Base-by-base conservation (phyloP, 2,797 vertebrate species). In the Taenioides sp. region DNA sequence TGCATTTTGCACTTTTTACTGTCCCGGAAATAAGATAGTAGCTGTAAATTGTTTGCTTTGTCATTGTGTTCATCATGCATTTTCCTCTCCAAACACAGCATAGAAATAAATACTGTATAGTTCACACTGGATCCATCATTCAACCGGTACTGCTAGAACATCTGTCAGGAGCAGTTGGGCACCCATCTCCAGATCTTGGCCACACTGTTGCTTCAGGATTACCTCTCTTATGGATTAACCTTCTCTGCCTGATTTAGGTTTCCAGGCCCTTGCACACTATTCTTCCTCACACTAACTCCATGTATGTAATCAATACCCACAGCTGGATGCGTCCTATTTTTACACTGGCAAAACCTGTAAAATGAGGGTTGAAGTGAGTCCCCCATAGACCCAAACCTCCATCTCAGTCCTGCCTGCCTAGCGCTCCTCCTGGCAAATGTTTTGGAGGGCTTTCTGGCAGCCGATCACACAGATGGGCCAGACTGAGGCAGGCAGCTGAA, bases 401-500 rank as follows among this genome's bases (percentile, higher is more conserved):
- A 88, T 83, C 84, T 71, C 69, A 72, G 28, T 67, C 77, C 75
- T 86, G 84, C 78, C 80, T 71, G 75, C 84, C 71, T 79, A n/a
- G 2, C 57, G 78, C 74, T 84, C 78, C 86, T 90, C 82, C 84
- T 85, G 81, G 90, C 89, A 88, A 89, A 90, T 76, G 78, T 84
- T 91, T 89, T 91, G 85, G 89, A 92, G 82, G 79, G 85, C 87
- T 90, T 91, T 92, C 91, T 95, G 94, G 93, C 93, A 92, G 83
- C 81, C 71, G 88, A 92, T 94, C 92, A 94, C 91, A 94, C 92
- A 94, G 92, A 93, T 92, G 91, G 91, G 91, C 88, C 84, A 79
- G 86, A 80, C 89, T 83, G 88, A 90, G 88, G 87, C 90, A 89
- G 88, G 87, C 90, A 86, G 89, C 89, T 92, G 91, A 93, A 91